Evolutionary conservation across 2,113 vertebrate species (phyloP).

Genomic region (Nothoprocta pentlandii): DNA sequence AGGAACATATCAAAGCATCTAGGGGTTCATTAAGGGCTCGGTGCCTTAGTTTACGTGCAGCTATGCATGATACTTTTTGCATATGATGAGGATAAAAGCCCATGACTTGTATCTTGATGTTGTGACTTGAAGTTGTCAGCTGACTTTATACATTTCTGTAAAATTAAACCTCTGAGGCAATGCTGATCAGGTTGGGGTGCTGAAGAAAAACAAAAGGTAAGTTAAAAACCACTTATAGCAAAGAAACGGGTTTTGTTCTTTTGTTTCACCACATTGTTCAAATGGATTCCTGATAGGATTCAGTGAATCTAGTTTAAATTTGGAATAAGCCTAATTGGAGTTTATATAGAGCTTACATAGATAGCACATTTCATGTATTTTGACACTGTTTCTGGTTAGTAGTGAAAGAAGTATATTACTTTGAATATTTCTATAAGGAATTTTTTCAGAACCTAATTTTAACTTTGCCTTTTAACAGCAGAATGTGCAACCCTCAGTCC

Average conservation of each 20-base stretch:
- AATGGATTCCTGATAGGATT: constrained; percentile 1
- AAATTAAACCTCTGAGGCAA: not conserved
- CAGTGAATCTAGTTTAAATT: not conserved
- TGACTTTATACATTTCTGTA: not conserved
- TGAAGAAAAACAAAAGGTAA: constrained; percentile 42
- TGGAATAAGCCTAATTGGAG: not conserved
- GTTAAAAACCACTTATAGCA: not conserved
- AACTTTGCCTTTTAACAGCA: not conserved
- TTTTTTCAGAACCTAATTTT: not conserved
- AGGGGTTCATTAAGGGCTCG: not conserved
- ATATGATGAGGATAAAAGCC: constrained; percentile 1
- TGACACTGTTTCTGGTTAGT: not conserved
- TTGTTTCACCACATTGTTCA: constrained; percentile 10
- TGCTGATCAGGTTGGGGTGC: not conserved
- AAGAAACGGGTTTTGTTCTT: not conserved
- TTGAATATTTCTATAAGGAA: not conserved
- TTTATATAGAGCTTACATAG: not conserved
- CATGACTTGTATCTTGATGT: not conserved
- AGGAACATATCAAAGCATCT: not conserved
- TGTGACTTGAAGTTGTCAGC: not conserved
- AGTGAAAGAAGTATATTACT: not conserved
- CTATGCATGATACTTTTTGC: not conserved
- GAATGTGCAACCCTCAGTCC: not conserved
- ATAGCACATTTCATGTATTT: not conserved
- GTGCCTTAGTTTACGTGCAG: not conserved